phyloP scores from a whole-genome alignment of 2,797 vertebrate species.

The Tragelaphus oryx region DNA sequence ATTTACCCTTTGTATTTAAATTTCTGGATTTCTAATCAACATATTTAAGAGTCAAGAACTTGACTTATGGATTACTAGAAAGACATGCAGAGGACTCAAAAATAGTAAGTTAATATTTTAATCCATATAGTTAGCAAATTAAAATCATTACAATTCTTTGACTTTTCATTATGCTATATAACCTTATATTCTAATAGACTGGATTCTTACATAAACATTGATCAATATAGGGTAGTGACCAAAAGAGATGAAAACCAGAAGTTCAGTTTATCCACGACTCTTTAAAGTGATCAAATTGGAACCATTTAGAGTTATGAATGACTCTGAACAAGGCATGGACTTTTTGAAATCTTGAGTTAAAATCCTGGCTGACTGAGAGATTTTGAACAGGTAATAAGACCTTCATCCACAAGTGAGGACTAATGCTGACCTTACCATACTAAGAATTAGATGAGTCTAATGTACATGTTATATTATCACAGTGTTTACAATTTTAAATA shows the following conservation, averaged over 20 bases:
- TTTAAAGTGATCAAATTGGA: neutral
- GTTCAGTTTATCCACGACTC: neutral
- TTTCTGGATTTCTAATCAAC: neutral
- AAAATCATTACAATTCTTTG: neutral
- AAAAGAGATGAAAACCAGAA: slow-evolving; percentile 19
- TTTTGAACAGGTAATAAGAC: neutral
- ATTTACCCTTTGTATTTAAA: neutral
- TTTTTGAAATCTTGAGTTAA: slow-evolving; percentile 36
- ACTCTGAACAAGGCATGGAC: neutral
- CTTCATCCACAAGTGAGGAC: neutral
- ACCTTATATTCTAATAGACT: neutral
- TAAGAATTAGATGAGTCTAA: neutral
- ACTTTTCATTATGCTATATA: neutral
- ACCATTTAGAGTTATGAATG: neutral
- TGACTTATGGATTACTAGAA: neutral
- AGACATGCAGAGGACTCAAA: neutral
- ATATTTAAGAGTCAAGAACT: neutral
- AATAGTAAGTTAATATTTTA: neutral
- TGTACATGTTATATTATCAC: neutral
- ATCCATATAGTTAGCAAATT: slow-evolving; percentile 2
- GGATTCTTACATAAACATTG: neutral
- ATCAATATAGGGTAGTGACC: neutral
- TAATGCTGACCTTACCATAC: neutral
- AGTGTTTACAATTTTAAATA: neutral
- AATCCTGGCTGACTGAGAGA: neutral